These are phyloP conservation scores for Lordiphosa clarofinis DNA, from an alignment of 1,140 invertebrate species.

Conservation along the genomic window DNA sequence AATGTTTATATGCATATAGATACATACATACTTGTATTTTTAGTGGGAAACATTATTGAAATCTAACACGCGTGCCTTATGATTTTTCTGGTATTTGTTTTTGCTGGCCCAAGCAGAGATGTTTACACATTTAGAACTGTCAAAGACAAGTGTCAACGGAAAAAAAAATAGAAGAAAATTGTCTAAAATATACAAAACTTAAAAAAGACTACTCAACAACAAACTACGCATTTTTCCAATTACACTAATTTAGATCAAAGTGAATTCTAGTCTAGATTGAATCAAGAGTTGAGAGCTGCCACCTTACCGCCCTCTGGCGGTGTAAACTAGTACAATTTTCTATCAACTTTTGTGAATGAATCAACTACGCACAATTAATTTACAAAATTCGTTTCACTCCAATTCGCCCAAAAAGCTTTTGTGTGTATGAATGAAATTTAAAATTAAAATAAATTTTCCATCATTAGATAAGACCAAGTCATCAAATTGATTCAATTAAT, in stretches of 20 bases:
- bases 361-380: conserved; percentile 18
- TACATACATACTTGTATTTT: neutral
- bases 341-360: too few species aligned
- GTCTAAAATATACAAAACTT: neutral
- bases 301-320: too few species aligned
- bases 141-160: conserved; percentile 52
- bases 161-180: conserved; percentile 16
- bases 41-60: conserved; percentile 29
- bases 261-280: too few species aligned
- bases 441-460: conserved; percentile 7
- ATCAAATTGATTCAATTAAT: conserved; percentile 23
- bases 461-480: conserved; percentile 5
- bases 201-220: too few species aligned
- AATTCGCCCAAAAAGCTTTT: conserved; percentile 2
- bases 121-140: conserved; percentile 68
- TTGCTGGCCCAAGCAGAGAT: conserved; percentile 4
- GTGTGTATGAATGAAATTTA: conserved; percentile 11
- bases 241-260: too few species aligned
- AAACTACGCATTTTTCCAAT: too few species aligned
- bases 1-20: conserved; percentile 1
- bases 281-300: too few species aligned
- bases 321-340: too few species aligned
- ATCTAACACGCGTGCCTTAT: conserved; percentile 27
- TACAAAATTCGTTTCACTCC: conserved; percentile 35
- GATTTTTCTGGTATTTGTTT: conserved; percentile 3